Evolutionary conservation across 2,888 invertebrate genomes (phyloP).

Genomic region (Phaedon cochleariae): DNA sequence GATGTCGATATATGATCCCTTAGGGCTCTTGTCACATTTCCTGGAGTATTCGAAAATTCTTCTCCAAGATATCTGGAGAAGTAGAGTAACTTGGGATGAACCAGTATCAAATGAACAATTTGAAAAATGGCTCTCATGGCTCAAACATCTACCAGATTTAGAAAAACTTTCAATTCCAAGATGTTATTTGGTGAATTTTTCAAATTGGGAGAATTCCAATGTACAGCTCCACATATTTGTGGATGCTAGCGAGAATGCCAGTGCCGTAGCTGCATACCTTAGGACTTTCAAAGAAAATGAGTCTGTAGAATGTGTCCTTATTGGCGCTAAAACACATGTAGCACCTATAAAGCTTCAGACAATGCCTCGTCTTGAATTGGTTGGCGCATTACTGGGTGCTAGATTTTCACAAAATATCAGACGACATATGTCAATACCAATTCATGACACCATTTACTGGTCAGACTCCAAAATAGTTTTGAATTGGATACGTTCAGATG

Average conservation of each 20-base stretch:
- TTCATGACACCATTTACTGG: conserved; percentile 39
- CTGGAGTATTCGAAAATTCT: conserved; percentile 29
- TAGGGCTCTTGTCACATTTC: conserved; percentile 32
- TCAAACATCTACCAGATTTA: conserved; percentile 32
- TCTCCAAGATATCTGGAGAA: conserved; percentile 29
- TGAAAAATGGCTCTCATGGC: conserved; percentile 38
- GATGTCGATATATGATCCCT: conserved; percentile 30
- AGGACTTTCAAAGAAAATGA: no score
- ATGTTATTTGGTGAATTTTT: conserved; percentile 27
- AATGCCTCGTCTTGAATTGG: conserved; percentile 40
- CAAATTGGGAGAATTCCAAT: background rate
- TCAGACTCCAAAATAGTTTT: conserved; percentile 46
- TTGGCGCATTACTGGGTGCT: conserved; percentile 38
- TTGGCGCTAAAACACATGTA: conserved; percentile 42
- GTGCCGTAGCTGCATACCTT: conserved; percentile 40
- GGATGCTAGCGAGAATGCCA: conserved; percentile 40
- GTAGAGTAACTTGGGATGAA: conserved; percentile 25
- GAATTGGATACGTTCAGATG: conserved; percentile 42
- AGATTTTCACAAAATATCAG: conserved; percentile 26
- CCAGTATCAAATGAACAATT: conserved; percentile 32
- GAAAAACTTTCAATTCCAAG: conserved; percentile 38
- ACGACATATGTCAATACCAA: conserved; percentile 25
- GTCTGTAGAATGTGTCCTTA: background rate
- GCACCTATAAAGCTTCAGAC: conserved; percentile 43
- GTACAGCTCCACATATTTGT: conserved; percentile 24